phyloP scores from a whole-genome alignment of 2,113 vertebrate genomes.

The Ammodytes marinus region DNA sequence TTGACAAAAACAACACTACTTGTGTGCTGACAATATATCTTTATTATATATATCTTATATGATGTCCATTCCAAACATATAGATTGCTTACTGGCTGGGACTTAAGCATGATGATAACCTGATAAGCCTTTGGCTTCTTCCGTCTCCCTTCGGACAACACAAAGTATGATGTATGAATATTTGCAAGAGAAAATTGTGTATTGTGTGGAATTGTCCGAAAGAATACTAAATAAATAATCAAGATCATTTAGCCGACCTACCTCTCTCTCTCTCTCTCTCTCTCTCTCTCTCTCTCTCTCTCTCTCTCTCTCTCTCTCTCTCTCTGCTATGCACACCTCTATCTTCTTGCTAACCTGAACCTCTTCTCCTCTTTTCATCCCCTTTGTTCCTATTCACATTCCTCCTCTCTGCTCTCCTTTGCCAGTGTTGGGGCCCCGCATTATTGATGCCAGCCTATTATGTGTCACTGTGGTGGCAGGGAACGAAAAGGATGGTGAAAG shows the following conservation, averaged over 20 bases:
- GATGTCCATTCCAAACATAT: slow-evolving; percentile 2
- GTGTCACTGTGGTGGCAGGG: slow-evolving; percentile 28
- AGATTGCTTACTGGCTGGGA: slow-evolving; percentile 3
- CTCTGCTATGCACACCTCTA: slow-evolving; percentile 5
- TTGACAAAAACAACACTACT: too few relatives aligned
- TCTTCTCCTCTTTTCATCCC: slow-evolving; percentile 33
- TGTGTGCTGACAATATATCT: neutral
- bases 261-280: slow-evolving; percentile 13
- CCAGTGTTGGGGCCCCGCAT: neutral
- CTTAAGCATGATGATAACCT: slow-evolving; percentile 22
- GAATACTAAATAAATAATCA: too few relatives aligned
- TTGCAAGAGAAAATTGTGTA: too few relatives aligned
- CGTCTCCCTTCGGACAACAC: too few relatives aligned
- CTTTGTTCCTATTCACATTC: slow-evolving; percentile 44
- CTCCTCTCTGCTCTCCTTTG: neutral
- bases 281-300: slow-evolving; percentile 9
- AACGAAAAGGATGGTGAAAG: slow-evolving; percentile 26
- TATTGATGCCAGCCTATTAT: too few relatives aligned
- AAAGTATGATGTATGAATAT: too few relatives aligned
- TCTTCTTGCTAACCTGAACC: slow-evolving; percentile 8
- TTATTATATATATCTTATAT: neutral
- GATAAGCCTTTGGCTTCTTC: too few relatives aligned
- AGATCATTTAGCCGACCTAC: neutral
- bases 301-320: slow-evolving; percentile 6
- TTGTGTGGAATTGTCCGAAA: too few relatives aligned